Evolutionary conservation across 2,113 vertebrate species (phyloP).

Genomic region (Psophia crepitans): DNA sequence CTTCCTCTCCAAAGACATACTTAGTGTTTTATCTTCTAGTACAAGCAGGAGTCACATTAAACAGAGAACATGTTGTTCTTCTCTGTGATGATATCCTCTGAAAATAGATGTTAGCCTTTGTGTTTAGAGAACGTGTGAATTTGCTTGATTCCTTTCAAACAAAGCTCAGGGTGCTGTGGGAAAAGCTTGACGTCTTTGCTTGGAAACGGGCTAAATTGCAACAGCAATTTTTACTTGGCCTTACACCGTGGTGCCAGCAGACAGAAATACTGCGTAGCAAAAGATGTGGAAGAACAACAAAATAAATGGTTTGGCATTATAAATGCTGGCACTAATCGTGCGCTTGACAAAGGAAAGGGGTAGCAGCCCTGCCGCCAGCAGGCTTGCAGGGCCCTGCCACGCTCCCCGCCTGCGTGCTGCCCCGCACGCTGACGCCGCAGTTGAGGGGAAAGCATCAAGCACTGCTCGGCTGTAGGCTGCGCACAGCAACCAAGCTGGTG

Average conservation of each 20-base stretch:
- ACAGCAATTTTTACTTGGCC: background rate
- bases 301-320: background rate
- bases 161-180: background rate
- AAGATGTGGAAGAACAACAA: background rate
- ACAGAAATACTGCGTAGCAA: background rate
- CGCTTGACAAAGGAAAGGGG: background rate
- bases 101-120: background rate
- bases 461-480: background rate
- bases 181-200: background rate
- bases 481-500: background rate
- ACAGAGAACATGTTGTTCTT: background rate
- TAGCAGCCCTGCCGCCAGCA: background rate
- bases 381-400: background rate
- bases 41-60: background rate
- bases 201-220: background rate
- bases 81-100: background rate
- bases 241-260: background rate
- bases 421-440: background rate
- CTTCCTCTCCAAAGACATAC: background rate
- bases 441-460: background rate
- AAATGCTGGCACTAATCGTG: background rate
- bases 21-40: background rate
- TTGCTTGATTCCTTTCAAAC: constrained; percentile 27
- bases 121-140: background rate
- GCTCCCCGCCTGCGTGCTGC: fast-evolving